phyloP scores from a whole-genome alignment of 2,797 vertebrate species.

The Diplodus puntazzo region DNA sequence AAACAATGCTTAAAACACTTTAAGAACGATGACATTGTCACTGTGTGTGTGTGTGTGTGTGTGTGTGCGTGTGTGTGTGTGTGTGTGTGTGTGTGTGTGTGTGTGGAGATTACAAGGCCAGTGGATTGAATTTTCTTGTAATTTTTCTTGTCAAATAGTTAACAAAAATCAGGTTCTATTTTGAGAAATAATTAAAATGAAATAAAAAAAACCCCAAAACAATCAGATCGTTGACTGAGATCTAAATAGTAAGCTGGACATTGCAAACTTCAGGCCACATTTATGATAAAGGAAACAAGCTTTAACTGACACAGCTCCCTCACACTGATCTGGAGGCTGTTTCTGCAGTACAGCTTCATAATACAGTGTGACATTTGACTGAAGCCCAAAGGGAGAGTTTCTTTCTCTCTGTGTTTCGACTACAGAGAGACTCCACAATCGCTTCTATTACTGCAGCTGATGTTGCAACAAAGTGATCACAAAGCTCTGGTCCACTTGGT shows the following conservation, averaged over 20 bases:
- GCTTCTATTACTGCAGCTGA: no score
- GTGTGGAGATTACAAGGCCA: neutral
- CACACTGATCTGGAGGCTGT: conserved; percentile 12
- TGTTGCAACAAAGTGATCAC: no score
- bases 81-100: neutral
- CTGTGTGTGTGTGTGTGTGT: neutral
- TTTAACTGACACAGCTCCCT: conserved; percentile 3
- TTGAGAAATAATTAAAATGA: neutral
- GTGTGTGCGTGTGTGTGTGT: neutral
- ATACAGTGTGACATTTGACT: conserved; percentile 45
- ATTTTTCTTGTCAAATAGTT: neutral
- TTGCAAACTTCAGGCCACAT: neutral
- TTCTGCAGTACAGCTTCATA: conserved; percentile 10
- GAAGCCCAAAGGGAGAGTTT: conserved; percentile 27
- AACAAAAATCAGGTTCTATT: neutral
- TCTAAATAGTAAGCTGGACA: conserved; percentile 13
- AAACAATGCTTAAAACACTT: neutral
- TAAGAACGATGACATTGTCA: neutral
- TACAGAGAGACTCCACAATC: neutral
- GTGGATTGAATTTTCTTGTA: neutral
- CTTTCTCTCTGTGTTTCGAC: conserved; percentile 20
- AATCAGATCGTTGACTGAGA: neutral
- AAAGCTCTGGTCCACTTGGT: neutral
- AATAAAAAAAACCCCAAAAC: neutral
- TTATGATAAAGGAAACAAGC: neutral